Conservation (phyloP, 2,113 vertebrate species). For the Coryphaenoides rupestris region DNA sequence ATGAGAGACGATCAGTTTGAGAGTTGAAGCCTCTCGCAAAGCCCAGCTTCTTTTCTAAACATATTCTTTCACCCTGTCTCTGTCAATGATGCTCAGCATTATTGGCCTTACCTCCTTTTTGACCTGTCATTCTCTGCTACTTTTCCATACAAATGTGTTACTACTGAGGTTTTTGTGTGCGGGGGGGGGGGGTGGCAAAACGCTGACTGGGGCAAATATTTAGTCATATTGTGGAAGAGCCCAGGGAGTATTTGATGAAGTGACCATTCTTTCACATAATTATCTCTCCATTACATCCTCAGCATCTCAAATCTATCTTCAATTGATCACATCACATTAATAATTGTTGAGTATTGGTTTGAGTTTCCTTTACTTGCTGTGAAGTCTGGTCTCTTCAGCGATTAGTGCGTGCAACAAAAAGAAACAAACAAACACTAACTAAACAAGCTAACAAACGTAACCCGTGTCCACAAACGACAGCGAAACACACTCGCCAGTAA, state of each 20-base stretch:
- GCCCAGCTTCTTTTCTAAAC: conserved; percentile 13
- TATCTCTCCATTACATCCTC: too few relatives aligned
- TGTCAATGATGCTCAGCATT: conserved; percentile 34
- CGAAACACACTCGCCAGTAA: conserved; percentile 14
- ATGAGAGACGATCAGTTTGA: too few relatives aligned
- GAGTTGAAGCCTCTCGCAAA: too few relatives aligned
- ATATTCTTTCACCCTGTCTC: conserved; percentile 40
- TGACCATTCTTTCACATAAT: conserved; percentile 36
- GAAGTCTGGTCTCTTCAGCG: conserved; percentile 32
- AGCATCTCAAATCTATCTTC: too few relatives aligned
- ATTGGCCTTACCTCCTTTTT: conserved; percentile 32
- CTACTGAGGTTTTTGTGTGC: conserved; percentile 37
- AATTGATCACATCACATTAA: neutral
- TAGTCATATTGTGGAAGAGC: conserved; percentile 16
- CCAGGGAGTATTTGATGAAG: conserved; percentile 22
- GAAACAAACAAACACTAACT: too few relatives aligned
- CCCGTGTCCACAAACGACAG: conserved; percentile 37
- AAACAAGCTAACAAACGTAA: conserved; percentile 41
- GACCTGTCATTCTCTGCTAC: conserved; percentile 47
- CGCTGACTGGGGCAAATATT: conserved; percentile 65
- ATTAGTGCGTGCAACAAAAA: conserved; percentile 3
- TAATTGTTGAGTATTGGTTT: conserved; percentile 9
- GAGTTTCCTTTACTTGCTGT: conserved; percentile 2
- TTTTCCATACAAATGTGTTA: conserved; percentile 71
- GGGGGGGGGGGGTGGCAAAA: conserved; percentile 39